Evolutionary conservation across 2,888 invertebrate species (phyloP).

Genomic region (Lasioglossum oenotherae): DNA sequence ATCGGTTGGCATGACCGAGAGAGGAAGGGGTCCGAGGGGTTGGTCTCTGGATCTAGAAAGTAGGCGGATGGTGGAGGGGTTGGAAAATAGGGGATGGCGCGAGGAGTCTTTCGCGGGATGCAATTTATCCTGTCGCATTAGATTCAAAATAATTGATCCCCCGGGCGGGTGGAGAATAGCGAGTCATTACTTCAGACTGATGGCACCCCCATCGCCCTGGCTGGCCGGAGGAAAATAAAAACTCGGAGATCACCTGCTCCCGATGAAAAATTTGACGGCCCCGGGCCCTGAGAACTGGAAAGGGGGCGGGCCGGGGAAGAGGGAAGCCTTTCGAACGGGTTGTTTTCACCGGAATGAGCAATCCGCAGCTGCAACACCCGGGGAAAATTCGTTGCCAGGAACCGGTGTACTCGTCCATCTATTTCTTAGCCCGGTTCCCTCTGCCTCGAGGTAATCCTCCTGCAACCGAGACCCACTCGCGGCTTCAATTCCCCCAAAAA

Average conservation of each 20-base stretch:
- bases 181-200: slow-evolving; percentile 77
- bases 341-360: slow-evolving; percentile 56
- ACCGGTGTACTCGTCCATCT: slow-evolving; percentile 35
- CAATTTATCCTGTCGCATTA: slow-evolving; percentile 78
- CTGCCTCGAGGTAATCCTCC: slow-evolving; percentile 34
- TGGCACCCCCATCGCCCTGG: slow-evolving; percentile 61
- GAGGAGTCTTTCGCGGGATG: slow-evolving; percentile 63
- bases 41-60: not conserved
- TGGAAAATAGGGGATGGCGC: slow-evolving; percentile 7
- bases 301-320: slow-evolving; percentile 10
- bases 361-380: slow-evolving; percentile 47
- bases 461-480: not conserved
- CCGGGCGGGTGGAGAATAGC: slow-evolving; percentile 73
- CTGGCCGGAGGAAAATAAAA: slow-evolving; percentile 70
- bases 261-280: slow-evolving; percentile 73
- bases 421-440: slow-evolving; percentile 32
- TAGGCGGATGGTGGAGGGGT: not conserved
- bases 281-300: slow-evolving; percentile 25
- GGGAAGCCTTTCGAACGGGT: slow-evolving; percentile 37
- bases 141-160: slow-evolving; percentile 81
- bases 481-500: not conserved
- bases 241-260: slow-evolving; percentile 70
- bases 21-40: not conserved
- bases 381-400: slow-evolving; percentile 46
- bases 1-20: slow-evolving; percentile 16